phyloP scores from a whole-genome alignment of 2,797 vertebrate genomes.

The Fringilla coelebs region DNA sequence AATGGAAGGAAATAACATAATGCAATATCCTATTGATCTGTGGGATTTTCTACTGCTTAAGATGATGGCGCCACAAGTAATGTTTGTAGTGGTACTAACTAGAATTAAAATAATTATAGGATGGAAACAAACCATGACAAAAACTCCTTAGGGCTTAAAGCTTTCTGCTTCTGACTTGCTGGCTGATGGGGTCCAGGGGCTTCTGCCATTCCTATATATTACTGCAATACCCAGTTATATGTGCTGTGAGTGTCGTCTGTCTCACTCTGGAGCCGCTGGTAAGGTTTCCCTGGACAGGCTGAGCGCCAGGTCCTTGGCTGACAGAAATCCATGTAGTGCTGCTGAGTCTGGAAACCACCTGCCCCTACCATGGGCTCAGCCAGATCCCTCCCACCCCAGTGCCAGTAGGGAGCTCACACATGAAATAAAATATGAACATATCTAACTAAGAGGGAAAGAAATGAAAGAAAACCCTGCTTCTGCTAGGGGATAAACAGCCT shows the following conservation, averaged over 20 bases:
- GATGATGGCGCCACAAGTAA: background rate
- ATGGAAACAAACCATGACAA: background rate
- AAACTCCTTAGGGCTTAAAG: background rate
- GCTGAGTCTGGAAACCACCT: background rate
- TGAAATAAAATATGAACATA: background rate
- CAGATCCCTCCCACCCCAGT: background rate
- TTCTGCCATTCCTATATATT: background rate
- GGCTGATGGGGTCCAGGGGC: background rate
- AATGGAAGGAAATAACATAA: background rate
- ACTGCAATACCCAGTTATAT: background rate
- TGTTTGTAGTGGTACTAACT: background rate
- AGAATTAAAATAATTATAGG: background rate
- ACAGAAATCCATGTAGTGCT: accelerated
- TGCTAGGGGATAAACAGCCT: background rate
- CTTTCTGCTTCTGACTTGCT: background rate
- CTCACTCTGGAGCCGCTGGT: background rate
- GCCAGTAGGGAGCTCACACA: accelerated
- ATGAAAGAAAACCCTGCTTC: background rate
- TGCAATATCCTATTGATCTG: slow-evolving; percentile 15
- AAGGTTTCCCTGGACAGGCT: background rate
- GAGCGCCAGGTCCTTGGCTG: background rate
- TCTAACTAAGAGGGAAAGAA: background rate
- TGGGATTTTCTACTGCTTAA: background rate
- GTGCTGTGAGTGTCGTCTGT: background rate
- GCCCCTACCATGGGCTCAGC: background rate